Percentiles rank a stretch among this genome's conserved stretches.
These are phyloP conservation scores for Melanotaenia trifasciata DNA, from an alignment of 2,797 vertebrate genomes.

Conservation along the genomic window DNA sequence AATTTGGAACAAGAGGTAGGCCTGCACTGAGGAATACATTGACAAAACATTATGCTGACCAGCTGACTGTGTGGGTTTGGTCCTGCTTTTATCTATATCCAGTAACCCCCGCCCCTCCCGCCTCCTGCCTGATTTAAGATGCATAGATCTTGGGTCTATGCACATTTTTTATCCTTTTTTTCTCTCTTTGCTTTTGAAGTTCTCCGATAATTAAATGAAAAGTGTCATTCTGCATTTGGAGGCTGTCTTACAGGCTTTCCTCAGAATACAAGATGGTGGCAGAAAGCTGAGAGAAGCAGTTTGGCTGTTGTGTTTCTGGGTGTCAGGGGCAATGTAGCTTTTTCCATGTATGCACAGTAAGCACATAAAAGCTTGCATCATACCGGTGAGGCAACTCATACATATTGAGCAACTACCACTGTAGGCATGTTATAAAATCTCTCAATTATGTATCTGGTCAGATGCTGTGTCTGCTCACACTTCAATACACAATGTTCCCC, in stretches of 20 bases:
- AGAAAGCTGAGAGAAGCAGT: constrained; percentile 28
- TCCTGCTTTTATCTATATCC: constrained; percentile 65
- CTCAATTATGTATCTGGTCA: constrained; percentile 82
- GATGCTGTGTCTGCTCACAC: constrained; percentile 70
- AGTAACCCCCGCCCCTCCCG: constrained; percentile 7
- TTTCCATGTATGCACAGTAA: constrained; percentile 34
- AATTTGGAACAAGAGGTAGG: constrained; percentile 54
- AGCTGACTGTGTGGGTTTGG: constrained; percentile 28
- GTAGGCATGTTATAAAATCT: constrained; percentile 72
- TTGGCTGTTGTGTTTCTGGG: constrained; percentile 23
- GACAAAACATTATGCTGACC: constrained; percentile 38
- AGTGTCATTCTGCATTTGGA: constrained; percentile 23
- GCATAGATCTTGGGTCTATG: constrained; percentile 35
- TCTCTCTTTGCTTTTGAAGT: constrained; percentile 56
- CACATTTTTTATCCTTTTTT: constrained; percentile 23
- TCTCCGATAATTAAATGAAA: constrained; percentile 52
- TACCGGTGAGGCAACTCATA: constrained; percentile 48
- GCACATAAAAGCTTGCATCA: constrained; percentile 50
- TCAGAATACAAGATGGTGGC: constrained; percentile 29
- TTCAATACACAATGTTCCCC: constrained; percentile 71
- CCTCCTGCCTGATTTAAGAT: constrained; percentile 38
- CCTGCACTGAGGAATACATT: constrained; percentile 30
- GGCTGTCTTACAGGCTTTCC: constrained; percentile 20
- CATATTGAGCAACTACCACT: constrained; percentile 74
- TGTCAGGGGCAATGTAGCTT: constrained; percentile 14